Base-by-base conservation (phyloP, 2,888 invertebrate species). In the Chrysolina oricalcia region DNA sequence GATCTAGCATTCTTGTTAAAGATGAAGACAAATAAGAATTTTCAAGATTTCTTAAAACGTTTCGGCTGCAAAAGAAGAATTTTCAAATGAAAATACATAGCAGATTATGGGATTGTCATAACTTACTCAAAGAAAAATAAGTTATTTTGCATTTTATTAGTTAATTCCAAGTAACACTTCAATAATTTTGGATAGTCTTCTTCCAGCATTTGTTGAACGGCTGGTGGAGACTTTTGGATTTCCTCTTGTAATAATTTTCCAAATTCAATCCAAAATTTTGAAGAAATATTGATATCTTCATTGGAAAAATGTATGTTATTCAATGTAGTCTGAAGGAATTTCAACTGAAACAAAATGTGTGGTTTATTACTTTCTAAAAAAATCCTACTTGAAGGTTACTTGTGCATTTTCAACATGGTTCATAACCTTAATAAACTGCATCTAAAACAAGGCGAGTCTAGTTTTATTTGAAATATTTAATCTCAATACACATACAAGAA, bases 141-240 rank as follows among this genome's bases (percentile, higher is more conserved):
- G 79, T 91, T 91, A 80, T 89, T 91, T 86, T 93, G 93, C 2
- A 96, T 89, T 81, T 93, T 91, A 74, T 93, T 92, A 79, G 93
- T 92, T 82, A 96, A 90, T 85, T 96, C 96, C 86, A 93, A 92
- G 87, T 94, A 96, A 81, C 94, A 92, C 84, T 95, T 93, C n/a
- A 97, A 89, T 50, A 97, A 90, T 87, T 94, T 96, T 6, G 97
- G 97, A 87, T 94, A 97, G 86, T 97, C 97, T 72, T 94, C 94
- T 89, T 97, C 97, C 73, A 97, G 91, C 72, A 95, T 94, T 88
- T 96, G 96, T 84, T 94, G 94, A 59, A 96, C 92, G 74, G 90
- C 89, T 1, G 89, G 81, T 0, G 91, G 89, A 69, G 91, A 89
- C 81, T 90, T 91, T 63, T 90, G 90, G 35, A 92, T 87, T 85